phyloP scores from a whole-genome alignment of 2,113 vertebrate genomes.

The Thymallus thymallus region DNA sequence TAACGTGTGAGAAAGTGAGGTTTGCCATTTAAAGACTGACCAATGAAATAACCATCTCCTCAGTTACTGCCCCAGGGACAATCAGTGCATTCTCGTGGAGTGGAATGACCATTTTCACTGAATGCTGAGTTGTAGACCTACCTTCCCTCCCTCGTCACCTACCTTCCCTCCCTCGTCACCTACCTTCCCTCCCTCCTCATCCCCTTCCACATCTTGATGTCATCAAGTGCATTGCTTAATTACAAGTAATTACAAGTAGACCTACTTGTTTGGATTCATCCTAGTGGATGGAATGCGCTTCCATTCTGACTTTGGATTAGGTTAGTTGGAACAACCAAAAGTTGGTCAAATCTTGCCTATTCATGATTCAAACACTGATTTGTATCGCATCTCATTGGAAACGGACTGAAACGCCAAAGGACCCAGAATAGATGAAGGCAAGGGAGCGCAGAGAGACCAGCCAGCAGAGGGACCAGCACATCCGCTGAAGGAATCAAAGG shows the following conservation, averaged over 20 bases:
- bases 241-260: not conserved
- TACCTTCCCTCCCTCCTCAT: not conserved
- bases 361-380: too few species aligned
- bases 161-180: not conserved
- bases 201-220: not conserved
- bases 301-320: not conserved
- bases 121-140: constrained; percentile 9
- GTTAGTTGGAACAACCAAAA: too few species aligned
- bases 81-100: constrained; percentile 9
- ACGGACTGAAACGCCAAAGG: constrained; percentile 1
- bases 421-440: constrained; percentile 21
- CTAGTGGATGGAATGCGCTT: not conserved
- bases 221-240: not conserved
- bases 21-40: constrained; percentile 15
- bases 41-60: constrained; percentile 7
- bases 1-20: constrained; percentile 4
- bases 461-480: not conserved
- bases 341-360: too few species aligned
- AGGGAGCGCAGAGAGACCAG: constrained; percentile 6
- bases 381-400: not conserved
- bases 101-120: not conserved
- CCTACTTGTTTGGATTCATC: not conserved
- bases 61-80: constrained; percentile 5
- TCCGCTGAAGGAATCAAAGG: constrained; percentile 31
- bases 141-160: not conserved